Conservation (phyloP, 2,797 vertebrate genomes). For the Glossophaga mutica region DNA sequence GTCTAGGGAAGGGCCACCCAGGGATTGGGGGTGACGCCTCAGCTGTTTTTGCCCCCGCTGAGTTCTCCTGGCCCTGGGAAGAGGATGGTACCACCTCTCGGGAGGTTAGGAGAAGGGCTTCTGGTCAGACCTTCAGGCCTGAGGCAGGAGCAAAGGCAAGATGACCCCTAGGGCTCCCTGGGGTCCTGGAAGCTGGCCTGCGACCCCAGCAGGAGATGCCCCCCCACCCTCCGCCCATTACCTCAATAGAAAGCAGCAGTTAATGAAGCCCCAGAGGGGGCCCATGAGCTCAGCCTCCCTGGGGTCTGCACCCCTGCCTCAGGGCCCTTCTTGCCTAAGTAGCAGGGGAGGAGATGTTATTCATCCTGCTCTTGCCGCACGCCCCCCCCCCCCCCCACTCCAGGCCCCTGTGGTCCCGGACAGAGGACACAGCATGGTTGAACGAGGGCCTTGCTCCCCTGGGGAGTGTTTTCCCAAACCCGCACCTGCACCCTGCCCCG, state of each 20-base stretch:
- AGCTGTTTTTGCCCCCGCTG: background rate
- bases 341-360: background rate
- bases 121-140: background rate
- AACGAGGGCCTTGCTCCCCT: background rate
- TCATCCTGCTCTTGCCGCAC: background rate
- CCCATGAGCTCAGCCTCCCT: constrained; percentile 34
- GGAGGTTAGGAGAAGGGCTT: background rate
- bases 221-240: constrained; percentile 51
- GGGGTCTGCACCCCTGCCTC: background rate
- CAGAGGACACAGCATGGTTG: background rate
- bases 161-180: constrained; percentile 5
- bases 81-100: background rate
- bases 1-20: background rate
- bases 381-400: background rate
- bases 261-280: constrained; percentile 65
- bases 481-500: background rate
- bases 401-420: background rate
- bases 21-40: background rate
- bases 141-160: background rate
- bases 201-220: constrained; percentile 56
- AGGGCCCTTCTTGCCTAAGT: constrained; percentile 21
- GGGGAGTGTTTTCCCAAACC: background rate
- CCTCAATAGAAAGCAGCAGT: constrained; percentile 49
- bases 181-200: background rate
- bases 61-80: background rate